Evolutionary conservation across 2,888 invertebrate genomes (phyloP).

Genomic region (Idaea biselata): DNA sequence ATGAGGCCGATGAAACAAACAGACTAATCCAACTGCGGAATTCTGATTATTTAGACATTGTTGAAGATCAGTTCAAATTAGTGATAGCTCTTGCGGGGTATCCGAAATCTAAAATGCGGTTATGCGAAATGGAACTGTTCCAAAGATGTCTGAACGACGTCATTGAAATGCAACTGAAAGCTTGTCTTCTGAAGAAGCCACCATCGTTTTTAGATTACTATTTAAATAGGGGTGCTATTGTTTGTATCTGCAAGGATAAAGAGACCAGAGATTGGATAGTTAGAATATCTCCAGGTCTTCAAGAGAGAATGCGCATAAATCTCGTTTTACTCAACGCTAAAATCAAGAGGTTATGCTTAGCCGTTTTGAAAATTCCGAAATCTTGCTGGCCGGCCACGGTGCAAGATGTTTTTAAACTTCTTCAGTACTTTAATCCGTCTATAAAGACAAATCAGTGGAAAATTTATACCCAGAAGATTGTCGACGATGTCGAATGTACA

Average conservation of each 20-base stretch:
- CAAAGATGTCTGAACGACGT: conserved; percentile 57
- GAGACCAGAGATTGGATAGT: conserved; percentile 69
- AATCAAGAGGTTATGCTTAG: conserved; percentile 64
- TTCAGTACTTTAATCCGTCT: conserved; percentile 70
- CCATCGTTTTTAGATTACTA: conserved; percentile 68
- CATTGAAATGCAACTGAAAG: conserved; percentile 66
- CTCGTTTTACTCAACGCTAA: conserved; percentile 59
- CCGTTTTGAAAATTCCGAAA: conserved; percentile 58
- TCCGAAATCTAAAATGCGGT: conserved; percentile 63
- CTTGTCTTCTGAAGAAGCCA: conserved; percentile 52
- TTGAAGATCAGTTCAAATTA: conserved; percentile 60
- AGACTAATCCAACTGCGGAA: conserved; percentile 59
- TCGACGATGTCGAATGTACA: conserved; percentile 51
- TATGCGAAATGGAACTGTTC: conserved; percentile 61
- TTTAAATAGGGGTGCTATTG: conserved; percentile 64
- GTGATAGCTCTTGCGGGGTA: conserved; percentile 64
- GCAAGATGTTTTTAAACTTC: conserved; percentile 60
- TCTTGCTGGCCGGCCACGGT: conserved; percentile 61
- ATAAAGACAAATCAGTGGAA: conserved; percentile 61
- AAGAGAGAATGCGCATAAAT: conserved; percentile 62
- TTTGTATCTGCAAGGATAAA: conserved; percentile 64
- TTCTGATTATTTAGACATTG: conserved; percentile 61
- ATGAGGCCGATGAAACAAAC: conserved; percentile 60
- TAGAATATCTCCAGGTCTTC: conserved; percentile 60
- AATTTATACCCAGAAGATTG: conserved; percentile 57